Percentiles rank a stretch among this genome's conserved stretches.
These are phyloP conservation scores for Chromobotia macracanthus DNA, from an alignment of 2,797 vertebrate species.

Conservation along the genomic window DNA sequence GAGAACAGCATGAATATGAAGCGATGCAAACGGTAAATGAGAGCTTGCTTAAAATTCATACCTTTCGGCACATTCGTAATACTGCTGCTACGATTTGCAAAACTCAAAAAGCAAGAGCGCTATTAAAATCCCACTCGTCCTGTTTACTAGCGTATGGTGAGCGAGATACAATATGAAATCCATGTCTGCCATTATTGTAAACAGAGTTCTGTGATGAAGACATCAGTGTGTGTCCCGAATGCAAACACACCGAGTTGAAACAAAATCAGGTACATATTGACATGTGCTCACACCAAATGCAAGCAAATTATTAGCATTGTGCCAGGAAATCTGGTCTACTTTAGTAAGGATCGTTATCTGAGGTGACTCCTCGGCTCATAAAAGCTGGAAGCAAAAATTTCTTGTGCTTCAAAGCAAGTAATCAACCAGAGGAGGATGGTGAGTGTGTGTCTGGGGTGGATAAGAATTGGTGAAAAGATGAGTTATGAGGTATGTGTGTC, in stretches of 20 bases:
- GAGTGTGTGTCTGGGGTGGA: conserved; percentile 17
- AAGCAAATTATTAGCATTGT: conserved; percentile 28
- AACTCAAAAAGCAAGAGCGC: not conserved
- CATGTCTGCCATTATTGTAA: conserved; percentile 32
- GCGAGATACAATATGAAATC: conserved; percentile 40
- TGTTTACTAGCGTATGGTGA: conserved; percentile 23
- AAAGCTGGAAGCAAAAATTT: conserved; percentile 10
- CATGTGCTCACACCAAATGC: conserved; percentile 32
- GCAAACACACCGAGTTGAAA: conserved; percentile 13
- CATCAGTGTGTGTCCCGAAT: conserved; percentile 5
- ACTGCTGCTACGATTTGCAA: conserved; percentile 4
- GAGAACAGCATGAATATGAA: conserved; percentile 57
- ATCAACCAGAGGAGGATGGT: conserved; percentile 16
- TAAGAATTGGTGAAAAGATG: conserved; percentile 29
- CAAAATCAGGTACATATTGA: conserved; percentile 34
- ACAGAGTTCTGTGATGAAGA: conserved; percentile 40
- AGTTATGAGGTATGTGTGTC: conserved; percentile 46
- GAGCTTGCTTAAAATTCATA: conserved; percentile 66
- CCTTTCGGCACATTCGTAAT: conserved; percentile 42
- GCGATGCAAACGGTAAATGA: conserved; percentile 53
- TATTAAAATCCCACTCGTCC: conserved; percentile 16
- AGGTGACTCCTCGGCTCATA: conserved; percentile 8
- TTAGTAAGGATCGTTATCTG: conserved; percentile 12
- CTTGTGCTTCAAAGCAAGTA: conserved; percentile 2
- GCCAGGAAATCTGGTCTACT: not conserved